These are phyloP conservation scores for Echinops telfairi DNA, from an alignment of 2,113 vertebrate genomes.

Conservation along the genomic window DNA sequence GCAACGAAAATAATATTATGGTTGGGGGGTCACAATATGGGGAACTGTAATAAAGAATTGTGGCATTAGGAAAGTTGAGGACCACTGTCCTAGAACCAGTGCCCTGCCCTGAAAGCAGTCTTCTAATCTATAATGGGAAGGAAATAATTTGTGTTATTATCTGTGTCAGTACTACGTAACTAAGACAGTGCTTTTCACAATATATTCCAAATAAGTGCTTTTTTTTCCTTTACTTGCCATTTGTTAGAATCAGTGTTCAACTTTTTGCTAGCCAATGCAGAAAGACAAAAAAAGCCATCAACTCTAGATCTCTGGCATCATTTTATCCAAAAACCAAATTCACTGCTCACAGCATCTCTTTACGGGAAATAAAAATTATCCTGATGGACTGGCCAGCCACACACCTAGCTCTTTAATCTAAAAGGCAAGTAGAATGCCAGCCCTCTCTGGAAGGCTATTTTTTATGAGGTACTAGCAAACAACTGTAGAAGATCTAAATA, in stretches of 20 bases:
- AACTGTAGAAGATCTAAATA: background rate
- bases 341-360: too few relatives aligned
- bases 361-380: background rate
- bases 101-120: too few relatives aligned
- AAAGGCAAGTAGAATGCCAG: conserved; percentile 40
- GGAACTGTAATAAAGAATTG: too few relatives aligned
- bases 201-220: background rate
- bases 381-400: conserved; percentile 11
- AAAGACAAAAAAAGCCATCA: conserved; percentile 39
- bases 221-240: too few relatives aligned
- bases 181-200: background rate
- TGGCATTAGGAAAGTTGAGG: too few relatives aligned
- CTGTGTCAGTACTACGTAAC: background rate
- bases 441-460: background rate
- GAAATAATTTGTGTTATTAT: background rate
- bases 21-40: too few relatives aligned
- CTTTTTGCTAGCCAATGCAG: conserved; percentile 37
- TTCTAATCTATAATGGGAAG: background rate
- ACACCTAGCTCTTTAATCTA: conserved; percentile 36
- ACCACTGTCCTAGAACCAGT: background rate
- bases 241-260: conserved; percentile 52
- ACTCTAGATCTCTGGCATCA: conserved; percentile 24
- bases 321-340: background rate
- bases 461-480: background rate
- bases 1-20: too few relatives aligned